phyloP scores from a whole-genome alignment of 35 echinoderm and acorn worm species.

The Lytechinus pictus region DNA sequence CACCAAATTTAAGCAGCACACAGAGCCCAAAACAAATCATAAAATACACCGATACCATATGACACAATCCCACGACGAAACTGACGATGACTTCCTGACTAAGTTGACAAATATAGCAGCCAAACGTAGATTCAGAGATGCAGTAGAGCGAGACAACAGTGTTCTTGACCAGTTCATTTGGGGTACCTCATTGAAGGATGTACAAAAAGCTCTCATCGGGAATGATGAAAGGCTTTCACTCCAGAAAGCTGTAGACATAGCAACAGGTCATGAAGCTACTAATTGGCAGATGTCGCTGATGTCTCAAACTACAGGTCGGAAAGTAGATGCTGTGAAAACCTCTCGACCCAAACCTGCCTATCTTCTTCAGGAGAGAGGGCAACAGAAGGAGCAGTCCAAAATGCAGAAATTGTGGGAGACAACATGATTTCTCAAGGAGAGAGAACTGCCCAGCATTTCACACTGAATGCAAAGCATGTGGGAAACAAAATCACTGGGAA shows the following conservation, averaged over 20 bases:
- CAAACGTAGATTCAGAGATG: slow-evolving; percentile 49
- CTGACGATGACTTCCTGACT: slow-evolving; percentile 55
- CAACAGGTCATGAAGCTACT: background rate
- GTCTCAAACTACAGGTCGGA: background rate
- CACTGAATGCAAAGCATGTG: no score
- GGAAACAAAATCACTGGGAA: no score
- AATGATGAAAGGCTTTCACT: background rate
- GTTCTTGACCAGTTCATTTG: slow-evolving; percentile 63
- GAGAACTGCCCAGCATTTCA: no score
- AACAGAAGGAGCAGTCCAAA: no score
- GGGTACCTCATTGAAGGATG: slow-evolving; percentile 20
- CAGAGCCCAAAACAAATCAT: slow-evolving; percentile 58
- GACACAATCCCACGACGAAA: slow-evolving; percentile 34
- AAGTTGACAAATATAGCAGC: slow-evolving; percentile 47
- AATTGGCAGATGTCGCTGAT: background rate
- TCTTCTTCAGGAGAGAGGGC: no score
- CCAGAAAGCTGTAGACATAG: background rate
- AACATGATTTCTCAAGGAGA: no score
- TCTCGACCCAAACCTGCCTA: background rate
- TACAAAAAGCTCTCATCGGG: background rate
- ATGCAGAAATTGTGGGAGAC: no score
- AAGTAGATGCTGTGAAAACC: background rate
- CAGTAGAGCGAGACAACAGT: slow-evolving; percentile 1
- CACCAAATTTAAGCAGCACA: slow-evolving; percentile 25
- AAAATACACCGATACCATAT: slow-evolving; percentile 47